Evolutionary conservation across 92 coral and sea anemone genomes (phyloP).

Genomic region (Montipora capitata): DNA sequence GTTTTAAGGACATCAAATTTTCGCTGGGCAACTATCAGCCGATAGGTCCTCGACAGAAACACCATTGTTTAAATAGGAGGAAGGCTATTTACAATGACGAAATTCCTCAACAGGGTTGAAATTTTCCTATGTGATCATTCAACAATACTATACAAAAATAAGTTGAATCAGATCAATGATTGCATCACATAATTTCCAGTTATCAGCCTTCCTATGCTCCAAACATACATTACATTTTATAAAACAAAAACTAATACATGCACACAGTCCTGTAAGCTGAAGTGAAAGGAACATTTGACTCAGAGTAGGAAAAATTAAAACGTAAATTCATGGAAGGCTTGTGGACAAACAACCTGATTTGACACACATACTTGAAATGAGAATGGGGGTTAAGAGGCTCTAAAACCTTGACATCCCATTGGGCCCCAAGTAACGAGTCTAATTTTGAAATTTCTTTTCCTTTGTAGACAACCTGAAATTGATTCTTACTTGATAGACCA

Average conservation of each 20-base stretch:
- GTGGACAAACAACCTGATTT: constrained; percentile 34
- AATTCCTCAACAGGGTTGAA: no score
- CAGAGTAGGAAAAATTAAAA: constrained; percentile 41
- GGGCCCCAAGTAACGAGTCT: constrained; percentile 44
- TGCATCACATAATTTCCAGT: no score
- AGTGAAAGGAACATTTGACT: constrained; percentile 33
- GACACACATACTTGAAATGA: constrained; percentile 55
- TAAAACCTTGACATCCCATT: constrained; percentile 48
- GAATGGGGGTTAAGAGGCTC: constrained; percentile 46
- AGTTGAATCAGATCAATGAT: no score
- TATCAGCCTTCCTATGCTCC: no score
- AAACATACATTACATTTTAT: no score
- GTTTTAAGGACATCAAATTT: no score
- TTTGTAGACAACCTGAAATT: constrained; percentile 32
- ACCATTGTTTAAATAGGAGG: no score
- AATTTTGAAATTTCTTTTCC: not conserved
- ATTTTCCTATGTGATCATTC: no score
- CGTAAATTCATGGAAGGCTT: constrained; percentile 34
- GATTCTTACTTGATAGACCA: constrained; percentile 30
- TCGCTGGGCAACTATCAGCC: no score
- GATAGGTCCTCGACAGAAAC: no score
- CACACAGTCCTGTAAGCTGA: constrained; percentile 12
- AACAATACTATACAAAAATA: no score
- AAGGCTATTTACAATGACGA: no score
- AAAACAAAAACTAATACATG: constrained; percentile 21